Conservation (phyloP, 2,113 vertebrate genomes). For the Nothobranchius kuhntae region DNA sequence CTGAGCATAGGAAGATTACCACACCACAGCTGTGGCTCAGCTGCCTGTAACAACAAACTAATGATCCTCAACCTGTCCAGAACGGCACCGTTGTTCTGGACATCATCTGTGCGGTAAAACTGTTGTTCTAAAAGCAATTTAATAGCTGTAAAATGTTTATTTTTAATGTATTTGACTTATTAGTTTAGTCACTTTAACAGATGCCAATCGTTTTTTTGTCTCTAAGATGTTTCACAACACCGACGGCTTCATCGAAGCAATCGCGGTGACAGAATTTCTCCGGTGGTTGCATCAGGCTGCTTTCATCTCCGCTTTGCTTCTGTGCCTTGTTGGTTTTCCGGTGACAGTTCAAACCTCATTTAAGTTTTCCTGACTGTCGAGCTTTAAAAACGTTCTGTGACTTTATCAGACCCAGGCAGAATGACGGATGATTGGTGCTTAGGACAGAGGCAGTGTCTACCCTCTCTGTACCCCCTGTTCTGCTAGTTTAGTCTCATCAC, state of each 20-base stretch:
- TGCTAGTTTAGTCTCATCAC: constrained; percentile 23
- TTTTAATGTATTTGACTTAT: not conserved
- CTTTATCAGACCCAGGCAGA: constrained; percentile 42
- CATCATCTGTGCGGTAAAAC: too few relatives aligned
- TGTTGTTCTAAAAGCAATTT: too few relatives aligned
- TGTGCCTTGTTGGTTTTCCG: constrained; percentile 27
- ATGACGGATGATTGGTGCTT: constrained; percentile 50
- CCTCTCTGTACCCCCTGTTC: constrained; percentile 26
- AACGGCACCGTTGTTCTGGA: too few relatives aligned
- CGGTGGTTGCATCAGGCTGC: constrained; percentile 3
- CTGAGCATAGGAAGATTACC: constrained; percentile 47
- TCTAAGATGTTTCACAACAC: too few relatives aligned
- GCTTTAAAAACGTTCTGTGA: constrained; percentile 53
- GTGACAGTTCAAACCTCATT: constrained; percentile 20
- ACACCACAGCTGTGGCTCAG: constrained; percentile 39
- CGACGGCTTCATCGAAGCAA: not conserved
- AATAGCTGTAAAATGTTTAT: too few relatives aligned
- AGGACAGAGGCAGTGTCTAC: constrained; percentile 11
- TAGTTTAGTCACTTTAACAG: not conserved
- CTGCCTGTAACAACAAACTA: constrained; percentile 37
- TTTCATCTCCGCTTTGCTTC: constrained; percentile 13
- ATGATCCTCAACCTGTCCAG: too few relatives aligned
- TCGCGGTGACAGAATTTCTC: not conserved
- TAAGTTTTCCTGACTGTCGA: constrained; percentile 35
- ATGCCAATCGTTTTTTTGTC: not conserved